Percentiles rank a stretch among this genome's conserved stretches.
Conservation (phyloP, 2,797 vertebrate genomes). For the Thripadectes ignobilis region DNA sequence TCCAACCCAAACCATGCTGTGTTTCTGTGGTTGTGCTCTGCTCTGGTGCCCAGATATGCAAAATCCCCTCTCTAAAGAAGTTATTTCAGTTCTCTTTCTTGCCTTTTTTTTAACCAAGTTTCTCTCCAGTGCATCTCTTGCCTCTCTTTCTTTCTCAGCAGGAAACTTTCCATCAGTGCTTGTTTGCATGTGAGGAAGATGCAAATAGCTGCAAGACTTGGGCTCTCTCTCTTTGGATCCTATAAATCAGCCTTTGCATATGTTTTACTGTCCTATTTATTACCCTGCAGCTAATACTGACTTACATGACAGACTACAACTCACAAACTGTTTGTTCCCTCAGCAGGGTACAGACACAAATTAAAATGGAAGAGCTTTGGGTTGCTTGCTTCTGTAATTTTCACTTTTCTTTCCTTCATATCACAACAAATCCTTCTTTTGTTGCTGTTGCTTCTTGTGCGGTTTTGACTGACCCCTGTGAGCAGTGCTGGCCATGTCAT, state of each 20-base stretch:
- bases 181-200: constrained; percentile 6
- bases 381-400: constrained; percentile 56
- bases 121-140: not conserved
- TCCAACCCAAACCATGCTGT: not conserved
- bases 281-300: constrained; percentile 15
- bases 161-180: not conserved
- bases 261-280: constrained; percentile 43
- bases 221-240: not conserved
- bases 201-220: constrained; percentile 37
- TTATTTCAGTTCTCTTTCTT: not conserved
- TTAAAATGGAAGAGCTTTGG: constrained; percentile 61
- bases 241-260: constrained; percentile 8
- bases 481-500: not conserved
- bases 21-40: not conserved
- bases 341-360: constrained; percentile 64
- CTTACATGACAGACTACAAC: constrained; percentile 7
- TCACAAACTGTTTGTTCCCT: constrained; percentile 54
- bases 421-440: constrained; percentile 10
- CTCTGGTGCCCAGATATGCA: not conserved
- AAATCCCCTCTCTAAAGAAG: not conserved
- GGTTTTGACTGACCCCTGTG: constrained; percentile 23
- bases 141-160: not conserved
- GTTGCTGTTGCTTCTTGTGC: not conserved
- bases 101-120: not conserved
- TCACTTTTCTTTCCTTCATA: constrained; percentile 34